Conservation (phyloP, 2,113 vertebrate species). For the Lagopus muta region DNA sequence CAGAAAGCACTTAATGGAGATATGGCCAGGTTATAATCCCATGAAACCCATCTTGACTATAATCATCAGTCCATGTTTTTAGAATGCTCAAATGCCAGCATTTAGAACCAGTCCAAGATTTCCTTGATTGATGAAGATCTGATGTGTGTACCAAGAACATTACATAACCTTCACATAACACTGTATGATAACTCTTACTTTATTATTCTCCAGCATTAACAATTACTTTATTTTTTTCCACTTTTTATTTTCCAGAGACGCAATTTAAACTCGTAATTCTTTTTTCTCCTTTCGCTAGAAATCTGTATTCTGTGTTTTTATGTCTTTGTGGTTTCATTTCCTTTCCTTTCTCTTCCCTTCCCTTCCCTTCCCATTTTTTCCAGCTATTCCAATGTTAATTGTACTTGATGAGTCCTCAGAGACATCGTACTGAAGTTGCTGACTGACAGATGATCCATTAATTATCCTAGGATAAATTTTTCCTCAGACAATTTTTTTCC, state of each 20-base stretch:
- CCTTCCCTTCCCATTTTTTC: no score
- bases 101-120: neutral
- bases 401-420: neutral
- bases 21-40: fast-evolving
- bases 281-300: neutral
- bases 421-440: neutral
- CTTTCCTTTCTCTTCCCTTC: no score
- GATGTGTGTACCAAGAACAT: neutral
- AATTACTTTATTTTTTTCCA: neutral
- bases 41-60: fast-evolving
- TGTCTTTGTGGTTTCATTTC: neutral
- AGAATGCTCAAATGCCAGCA: neutral
- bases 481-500: neutral
- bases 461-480: neutral
- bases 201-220: neutral
- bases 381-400: neutral
- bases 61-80: neutral
- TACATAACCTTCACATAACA: neutral
- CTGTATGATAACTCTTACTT: neutral
- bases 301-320: fast-evolving
- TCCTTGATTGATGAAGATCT: neutral
- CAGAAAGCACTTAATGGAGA: neutral
- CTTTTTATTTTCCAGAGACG: neutral
- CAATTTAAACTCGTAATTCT: neutral
- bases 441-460: neutral